Conservation (phyloP, 2,888 invertebrate species). For the Drymonia ruficornis region DNA sequence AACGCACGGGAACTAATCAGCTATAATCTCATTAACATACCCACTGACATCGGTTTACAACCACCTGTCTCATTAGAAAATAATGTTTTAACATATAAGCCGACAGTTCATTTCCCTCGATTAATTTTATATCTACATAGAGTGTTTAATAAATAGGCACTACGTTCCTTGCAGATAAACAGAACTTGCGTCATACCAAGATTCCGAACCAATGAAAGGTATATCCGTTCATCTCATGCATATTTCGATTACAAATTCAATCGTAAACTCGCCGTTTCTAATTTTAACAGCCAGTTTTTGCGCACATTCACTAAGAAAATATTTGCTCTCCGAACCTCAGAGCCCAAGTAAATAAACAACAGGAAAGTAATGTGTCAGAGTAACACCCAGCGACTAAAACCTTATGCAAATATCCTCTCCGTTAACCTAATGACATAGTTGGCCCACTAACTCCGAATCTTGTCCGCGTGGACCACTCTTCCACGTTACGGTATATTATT, state of each 20-base stretch:
- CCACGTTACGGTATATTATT: slow-evolving; percentile 73
- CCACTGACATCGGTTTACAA: slow-evolving; percentile 25
- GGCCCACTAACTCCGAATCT: slow-evolving; percentile 69
- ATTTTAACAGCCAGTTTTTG: not conserved
- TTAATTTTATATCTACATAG: not conserved
- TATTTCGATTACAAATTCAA: slow-evolving; percentile 3
- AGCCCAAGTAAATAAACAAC: slow-evolving; percentile 9
- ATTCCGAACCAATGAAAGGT: not conserved
- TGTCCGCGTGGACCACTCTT: slow-evolving; percentile 61
- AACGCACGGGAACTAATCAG: slow-evolving; percentile 60
- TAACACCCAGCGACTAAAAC: slow-evolving; percentile 47
- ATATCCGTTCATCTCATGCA: not conserved
- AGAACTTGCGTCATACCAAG: not conserved
- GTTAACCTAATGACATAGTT: slow-evolving; percentile 79
- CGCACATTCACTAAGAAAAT: not conserved
- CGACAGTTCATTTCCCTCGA: not conserved
- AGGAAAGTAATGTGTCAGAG: slow-evolving; percentile 21
- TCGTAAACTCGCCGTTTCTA: not conserved
- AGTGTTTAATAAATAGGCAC: not conserved
- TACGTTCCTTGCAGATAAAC: not conserved
- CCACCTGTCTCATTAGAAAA: slow-evolving; percentile 26
- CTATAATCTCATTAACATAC: slow-evolving; percentile 67
- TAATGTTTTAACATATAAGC: not conserved
- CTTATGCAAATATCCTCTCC: slow-evolving; percentile 66
- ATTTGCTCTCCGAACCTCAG: not conserved